Percentiles rank a stretch among this genome's conserved stretches.
Evolutionary conservation across 2,797 vertebrate genomes (phyloP).

Genomic region (Sebastes steindachneri): DNA sequence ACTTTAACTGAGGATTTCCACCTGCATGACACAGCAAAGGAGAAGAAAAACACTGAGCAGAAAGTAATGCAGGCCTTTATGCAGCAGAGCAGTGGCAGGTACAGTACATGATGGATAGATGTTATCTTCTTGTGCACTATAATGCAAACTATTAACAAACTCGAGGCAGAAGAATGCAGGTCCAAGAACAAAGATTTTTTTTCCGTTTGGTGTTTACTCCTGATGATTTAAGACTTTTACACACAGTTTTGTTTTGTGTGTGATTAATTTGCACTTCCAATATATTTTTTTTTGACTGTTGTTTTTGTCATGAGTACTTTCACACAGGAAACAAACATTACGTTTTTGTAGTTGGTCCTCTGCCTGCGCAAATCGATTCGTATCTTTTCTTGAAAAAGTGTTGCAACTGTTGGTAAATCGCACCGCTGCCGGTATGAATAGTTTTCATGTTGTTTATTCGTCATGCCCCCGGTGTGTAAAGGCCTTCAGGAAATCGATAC

Average conservation of each 20-base stretch:
- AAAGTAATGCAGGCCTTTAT: neutral
- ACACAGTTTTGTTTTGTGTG: neutral
- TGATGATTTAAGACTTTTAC: neutral
- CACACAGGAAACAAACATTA: neutral
- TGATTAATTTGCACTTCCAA: neutral
- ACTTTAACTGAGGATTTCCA: neutral
- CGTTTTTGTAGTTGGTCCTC: neutral
- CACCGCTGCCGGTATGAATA: neutral
- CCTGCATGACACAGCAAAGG: neutral
- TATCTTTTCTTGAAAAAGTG: neutral
- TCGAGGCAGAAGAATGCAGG: neutral
- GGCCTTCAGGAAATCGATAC: neutral
- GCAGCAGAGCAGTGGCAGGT: neutral
- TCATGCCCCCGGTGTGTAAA: neutral
- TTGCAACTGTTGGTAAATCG: neutral
- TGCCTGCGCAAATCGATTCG: too few species aligned
- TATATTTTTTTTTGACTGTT: neutral
- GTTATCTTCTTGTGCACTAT: neutral
- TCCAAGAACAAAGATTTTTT: neutral
- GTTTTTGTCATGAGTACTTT: neutral
- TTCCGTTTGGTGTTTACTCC: neutral
- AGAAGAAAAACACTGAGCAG: neutral
- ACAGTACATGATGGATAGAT: neutral
- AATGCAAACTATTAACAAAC: neutral
- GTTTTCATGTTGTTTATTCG: neutral